Conservation (phyloP, 1,140 invertebrate genomes). For the Lepidotrigona ventralis region DNA sequence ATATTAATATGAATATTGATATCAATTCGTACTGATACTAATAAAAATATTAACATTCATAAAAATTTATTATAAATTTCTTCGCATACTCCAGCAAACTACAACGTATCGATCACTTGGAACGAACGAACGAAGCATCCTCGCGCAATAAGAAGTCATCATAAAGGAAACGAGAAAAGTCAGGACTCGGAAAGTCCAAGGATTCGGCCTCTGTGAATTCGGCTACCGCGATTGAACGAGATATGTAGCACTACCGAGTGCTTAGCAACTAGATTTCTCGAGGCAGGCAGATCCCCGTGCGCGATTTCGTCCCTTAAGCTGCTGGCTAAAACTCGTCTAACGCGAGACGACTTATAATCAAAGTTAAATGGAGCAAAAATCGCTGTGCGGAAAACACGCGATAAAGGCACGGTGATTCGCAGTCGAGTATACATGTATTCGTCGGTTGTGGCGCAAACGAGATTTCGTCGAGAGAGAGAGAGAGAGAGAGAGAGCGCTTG, state of each 20-base stretch:
- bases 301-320: constrained; percentile 57
- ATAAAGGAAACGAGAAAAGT: neutral
- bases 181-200: neutral
- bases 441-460: constrained; percentile 40
- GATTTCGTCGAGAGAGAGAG: constrained; percentile 40
- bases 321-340: constrained; percentile 57
- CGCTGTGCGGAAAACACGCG: constrained; percentile 53
- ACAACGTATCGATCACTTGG: neutral
- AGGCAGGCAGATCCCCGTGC: constrained; percentile 41
- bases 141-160: neutral
- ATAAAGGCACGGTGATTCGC: constrained; percentile 60
- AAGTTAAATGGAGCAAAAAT: constrained; percentile 66
- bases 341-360: constrained; percentile 60
- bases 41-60: no score
- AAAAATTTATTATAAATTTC: neutral
- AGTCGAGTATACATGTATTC: constrained; percentile 50
- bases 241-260: constrained; percentile 4
- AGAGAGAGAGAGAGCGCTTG: neutral
- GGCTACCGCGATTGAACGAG: constrained; percentile 7
- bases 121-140: neutral
- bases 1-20: no score
- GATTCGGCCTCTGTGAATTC: neutral
- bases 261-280: constrained; percentile 40
- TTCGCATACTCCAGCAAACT: neutral
- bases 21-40: no score